Conservation (phyloP, 2,888 invertebrate genomes). For the Tanypteryx hageni region DNA sequence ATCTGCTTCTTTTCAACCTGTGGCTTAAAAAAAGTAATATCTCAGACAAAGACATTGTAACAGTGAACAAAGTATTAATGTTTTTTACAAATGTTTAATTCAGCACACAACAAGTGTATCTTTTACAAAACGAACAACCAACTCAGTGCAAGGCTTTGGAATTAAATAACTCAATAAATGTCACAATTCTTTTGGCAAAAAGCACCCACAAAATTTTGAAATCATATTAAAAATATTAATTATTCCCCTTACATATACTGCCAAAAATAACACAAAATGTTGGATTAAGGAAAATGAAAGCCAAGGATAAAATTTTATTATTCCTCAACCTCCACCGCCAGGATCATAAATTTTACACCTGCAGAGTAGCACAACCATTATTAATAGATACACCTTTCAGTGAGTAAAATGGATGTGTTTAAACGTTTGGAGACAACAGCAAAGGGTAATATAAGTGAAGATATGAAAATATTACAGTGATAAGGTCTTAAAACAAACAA, state of each 20-base stretch:
- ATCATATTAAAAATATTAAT: not conserved
- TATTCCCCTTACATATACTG: not conserved
- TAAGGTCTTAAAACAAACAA: conserved; percentile 23
- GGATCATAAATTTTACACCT: conserved; percentile 56
- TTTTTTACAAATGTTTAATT: not conserved
- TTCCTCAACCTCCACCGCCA: conserved; percentile 49
- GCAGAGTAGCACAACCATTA: conserved; percentile 52
- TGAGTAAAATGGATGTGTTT: not conserved
- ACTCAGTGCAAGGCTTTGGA: not conserved
- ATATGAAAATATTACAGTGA: conserved; percentile 32
- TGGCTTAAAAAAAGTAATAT: not conserved
- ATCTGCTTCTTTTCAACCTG: conserved; percentile 16
- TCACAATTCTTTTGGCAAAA: too few species aligned
- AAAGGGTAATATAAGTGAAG: not conserved
- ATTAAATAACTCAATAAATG: not conserved
- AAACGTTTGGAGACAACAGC: not conserved
- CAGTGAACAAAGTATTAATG: not conserved
- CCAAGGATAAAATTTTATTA: conserved; percentile 1
- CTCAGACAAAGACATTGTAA: not conserved
- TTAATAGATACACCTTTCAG: conserved; percentile 18
- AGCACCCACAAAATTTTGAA: not conserved
- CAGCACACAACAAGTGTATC: not conserved
- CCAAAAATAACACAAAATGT: not conserved
- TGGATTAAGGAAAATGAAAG: not conserved
- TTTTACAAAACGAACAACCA: not conserved